Base-by-base conservation (phyloP, 2,113 vertebrate genomes). In the Benitochromis conjunctus region DNA sequence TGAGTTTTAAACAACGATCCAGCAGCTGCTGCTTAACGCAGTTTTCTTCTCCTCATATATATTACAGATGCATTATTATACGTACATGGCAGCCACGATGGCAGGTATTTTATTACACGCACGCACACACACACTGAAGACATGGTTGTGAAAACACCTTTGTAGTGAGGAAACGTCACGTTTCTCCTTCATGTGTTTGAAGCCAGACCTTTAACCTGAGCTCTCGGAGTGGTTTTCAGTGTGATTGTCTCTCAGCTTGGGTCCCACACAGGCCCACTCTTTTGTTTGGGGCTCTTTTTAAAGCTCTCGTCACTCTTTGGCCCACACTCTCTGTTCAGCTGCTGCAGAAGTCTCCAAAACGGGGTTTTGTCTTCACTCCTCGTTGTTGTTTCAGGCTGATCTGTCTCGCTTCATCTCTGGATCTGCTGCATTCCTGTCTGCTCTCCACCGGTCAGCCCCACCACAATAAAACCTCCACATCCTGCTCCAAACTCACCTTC, bases 381-480 rank as follows among this genome's bases (percentile, higher is more conserved):
- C 41, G 14, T 74, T 3, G 55, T 80, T 29, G 53, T 80, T 53
- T 81, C 80, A 36, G 80, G 24, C 5, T 1, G 36, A 69, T 48
- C 9, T 60, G 9, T 64, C 48, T 56, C 6, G 26, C 82, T 46
- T 84, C 54, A 54, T 41, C 78, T 80, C 84, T 74, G 89, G 89
- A 87, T 85, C 76, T 66, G 85, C 83, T 84, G 87, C 91, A 92
- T 92, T 92, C 91, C 89, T 89, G 81, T 79, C 74, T 62, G 51
- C 43, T 12, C 24, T 62, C 56, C 79, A 55, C 79, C 81, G 80
- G 82, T 76, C 76, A 53, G 66, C 62, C 8, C 62, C 76, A 1
- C 26, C 69, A 76, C 69, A 76, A 51, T 51, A 76, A 31, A 76
- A 51, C 24, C 43, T 12, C 6, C 64, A 9, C 81, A 7, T 80